These are phyloP conservation scores for Eristalis arbustorum DNA, from an alignment of 2,888 invertebrate species.

Conservation along the genomic window DNA sequence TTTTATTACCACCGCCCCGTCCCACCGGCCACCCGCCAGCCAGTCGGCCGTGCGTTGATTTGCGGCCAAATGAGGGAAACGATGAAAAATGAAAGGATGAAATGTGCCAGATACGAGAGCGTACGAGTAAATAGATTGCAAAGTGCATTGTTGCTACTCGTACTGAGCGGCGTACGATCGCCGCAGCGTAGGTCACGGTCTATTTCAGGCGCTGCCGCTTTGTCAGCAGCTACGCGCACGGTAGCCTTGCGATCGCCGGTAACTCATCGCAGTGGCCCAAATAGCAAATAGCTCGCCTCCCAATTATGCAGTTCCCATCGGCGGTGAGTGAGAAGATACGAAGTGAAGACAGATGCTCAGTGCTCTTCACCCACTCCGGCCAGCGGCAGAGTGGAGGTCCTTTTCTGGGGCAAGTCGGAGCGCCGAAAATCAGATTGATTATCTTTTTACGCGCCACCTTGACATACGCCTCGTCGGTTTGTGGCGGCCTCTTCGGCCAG, in stretches of 20 bases:
- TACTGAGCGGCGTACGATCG: not conserved
- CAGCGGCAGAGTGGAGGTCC: not conserved
- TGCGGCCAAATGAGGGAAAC: not conserved
- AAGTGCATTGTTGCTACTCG: not conserved
- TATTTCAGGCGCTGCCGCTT: not conserved
- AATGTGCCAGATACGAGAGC: conserved; percentile 16
- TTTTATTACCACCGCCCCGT: not conserved
- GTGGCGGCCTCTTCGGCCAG: not conserved
- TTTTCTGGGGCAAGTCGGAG: not conserved
- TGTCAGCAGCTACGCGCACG: conserved; percentile 26
- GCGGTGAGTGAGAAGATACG: not conserved
- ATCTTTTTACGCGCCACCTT: not conserved
- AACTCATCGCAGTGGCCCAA: conserved; percentile 39
- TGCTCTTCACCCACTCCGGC: not conserved
- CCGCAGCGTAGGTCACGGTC: not conserved
- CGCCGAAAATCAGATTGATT: not conserved
- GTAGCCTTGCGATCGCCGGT: conserved; percentile 36
- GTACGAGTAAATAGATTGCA: not conserved
- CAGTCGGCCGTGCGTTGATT: not conserved
- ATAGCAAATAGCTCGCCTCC: not conserved
- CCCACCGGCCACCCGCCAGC: not conserved
- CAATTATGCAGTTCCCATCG: not conserved
- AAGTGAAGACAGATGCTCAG: not conserved
- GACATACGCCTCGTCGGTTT: not conserved
- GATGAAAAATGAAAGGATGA: not conserved